Evolutionary conservation across 2,113 vertebrate genomes (phyloP), one percentile per base, ranked within the genome.

Genomic region (Dipodomys stephensi): DNA sequence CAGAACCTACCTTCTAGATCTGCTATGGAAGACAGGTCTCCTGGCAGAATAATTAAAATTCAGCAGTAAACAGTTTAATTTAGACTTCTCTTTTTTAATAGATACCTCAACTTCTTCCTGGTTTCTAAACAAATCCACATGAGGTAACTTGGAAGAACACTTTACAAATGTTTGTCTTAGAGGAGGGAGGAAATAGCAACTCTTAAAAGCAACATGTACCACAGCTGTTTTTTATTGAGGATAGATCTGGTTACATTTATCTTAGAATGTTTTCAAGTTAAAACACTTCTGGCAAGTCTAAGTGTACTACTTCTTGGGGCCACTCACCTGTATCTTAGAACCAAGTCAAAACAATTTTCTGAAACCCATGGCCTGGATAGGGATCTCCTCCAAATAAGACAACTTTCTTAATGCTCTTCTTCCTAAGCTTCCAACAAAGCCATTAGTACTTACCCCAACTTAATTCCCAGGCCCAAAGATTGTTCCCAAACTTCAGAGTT

Each of bases 41-140:
- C 4, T 13, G 87, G 28, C 27, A 77, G 35, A 82, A 78, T 32
- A 44, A 68, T 60, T n/a, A 68, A 69, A 82, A 62, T 69, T 60
- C 64, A 87, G 32, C 71, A 88, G 73, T 83, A 88, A 85, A 89
- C 15, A 28, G 65, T 28, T 90, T n/a, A 46, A 30, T 87, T 91
- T 64, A 83, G 72, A 76, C 16, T 1, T n/a, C 83, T 16, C 71
- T 78, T 68, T 62, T 82, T 82, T 69, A 73, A 35, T 6, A 68
- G 46, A 49, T 23, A 44, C 44, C 9, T 39, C 30, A 83, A 91
- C n/a, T 78, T 86, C 82, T 87, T 39, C 25, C 30, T 65, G 32
- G 46, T n/a, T 88, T 74, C n/a, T 68, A 68, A 82, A 69, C 76
- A 92, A 89, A 93, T 32, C 64, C 19, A 80, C 60, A 83, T 15